phyloP scores from a whole-genome alignment of 2,797 vertebrate genomes.

The Anguilla pacifica region DNA sequence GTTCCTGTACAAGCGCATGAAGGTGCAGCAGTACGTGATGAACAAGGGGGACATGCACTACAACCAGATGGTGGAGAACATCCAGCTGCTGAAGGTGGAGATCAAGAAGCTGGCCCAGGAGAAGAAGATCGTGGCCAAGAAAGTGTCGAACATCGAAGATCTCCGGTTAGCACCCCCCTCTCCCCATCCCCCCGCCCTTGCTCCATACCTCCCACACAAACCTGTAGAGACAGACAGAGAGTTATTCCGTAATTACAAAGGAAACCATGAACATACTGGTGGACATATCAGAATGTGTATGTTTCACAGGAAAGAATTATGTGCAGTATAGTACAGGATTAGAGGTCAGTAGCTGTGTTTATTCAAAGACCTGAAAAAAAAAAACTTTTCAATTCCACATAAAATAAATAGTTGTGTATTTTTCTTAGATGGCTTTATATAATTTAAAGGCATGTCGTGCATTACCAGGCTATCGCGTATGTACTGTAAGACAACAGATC shows the following conservation, averaged over 20 bases:
- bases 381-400: not conserved
- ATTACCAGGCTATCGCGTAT: conserved; percentile 26
- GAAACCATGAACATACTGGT: not conserved
- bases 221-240: not conserved
- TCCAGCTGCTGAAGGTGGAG: conserved; percentile 86
- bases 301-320: not conserved
- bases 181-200: not conserved
- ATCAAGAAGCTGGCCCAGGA: conserved; percentile 83
- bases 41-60: conserved; percentile 86
- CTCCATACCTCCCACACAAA: not conserved
- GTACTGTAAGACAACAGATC: conserved; percentile 10
- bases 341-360: not conserved
- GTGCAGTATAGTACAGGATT: not conserved
- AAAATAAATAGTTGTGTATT: not conserved
- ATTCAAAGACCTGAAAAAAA: not conserved
- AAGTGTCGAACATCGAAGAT: conserved; percentile 74
- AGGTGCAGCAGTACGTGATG: conserved; percentile 87
- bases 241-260: not conserved
- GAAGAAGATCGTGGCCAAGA: conserved; percentile 82
- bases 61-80: conserved; percentile 84
- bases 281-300: not conserved
- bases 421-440: conserved; percentile 18
- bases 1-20: conserved; percentile 91
- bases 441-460: conserved; percentile 9
- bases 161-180: conserved; percentile 67